Evolutionary conservation across 2,113 vertebrate genomes (phyloP).

Genomic region (Anas platyrhynchos): DNA sequence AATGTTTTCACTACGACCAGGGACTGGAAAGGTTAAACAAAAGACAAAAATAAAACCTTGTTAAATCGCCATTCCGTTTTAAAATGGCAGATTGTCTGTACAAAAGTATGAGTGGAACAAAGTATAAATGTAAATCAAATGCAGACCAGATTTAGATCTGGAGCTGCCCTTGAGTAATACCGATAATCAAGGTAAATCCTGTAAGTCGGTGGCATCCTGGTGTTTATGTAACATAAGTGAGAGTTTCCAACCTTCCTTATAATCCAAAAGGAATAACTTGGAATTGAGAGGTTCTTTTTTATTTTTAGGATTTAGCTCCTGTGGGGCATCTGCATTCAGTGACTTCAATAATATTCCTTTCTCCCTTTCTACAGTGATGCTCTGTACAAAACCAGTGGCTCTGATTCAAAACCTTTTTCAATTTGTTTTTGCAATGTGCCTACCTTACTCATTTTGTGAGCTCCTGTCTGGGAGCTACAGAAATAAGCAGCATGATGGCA

Average conservation of each 20-base stretch:
- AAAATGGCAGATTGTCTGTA: not conserved
- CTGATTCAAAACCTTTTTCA: not conserved
- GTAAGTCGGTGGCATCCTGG: not conserved
- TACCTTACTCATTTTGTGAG: not conserved
- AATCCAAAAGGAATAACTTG: not conserved
- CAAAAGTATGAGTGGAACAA: not conserved
- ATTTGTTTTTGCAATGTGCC: not conserved
- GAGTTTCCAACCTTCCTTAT: not conserved
- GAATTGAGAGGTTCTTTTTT: not conserved
- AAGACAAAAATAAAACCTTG: not conserved
- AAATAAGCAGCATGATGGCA: not conserved
- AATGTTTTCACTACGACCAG: not conserved
- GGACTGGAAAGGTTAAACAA: not conserved
- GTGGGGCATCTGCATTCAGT: not conserved
- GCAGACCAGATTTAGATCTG: not conserved
- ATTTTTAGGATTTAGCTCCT: not conserved
- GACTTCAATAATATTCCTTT: not conserved
- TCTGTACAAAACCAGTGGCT: not conserved
- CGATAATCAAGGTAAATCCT: not conserved
- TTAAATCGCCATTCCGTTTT: not conserved
- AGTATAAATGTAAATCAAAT: not conserved
- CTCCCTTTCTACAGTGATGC: not conserved
- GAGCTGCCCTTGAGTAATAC: not conserved
- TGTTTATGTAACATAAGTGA: not conserved
- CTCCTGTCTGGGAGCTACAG: not conserved